phyloP scores from a whole-genome alignment of 1,140 invertebrate species.

The Diorhabda carinulata region DNA sequence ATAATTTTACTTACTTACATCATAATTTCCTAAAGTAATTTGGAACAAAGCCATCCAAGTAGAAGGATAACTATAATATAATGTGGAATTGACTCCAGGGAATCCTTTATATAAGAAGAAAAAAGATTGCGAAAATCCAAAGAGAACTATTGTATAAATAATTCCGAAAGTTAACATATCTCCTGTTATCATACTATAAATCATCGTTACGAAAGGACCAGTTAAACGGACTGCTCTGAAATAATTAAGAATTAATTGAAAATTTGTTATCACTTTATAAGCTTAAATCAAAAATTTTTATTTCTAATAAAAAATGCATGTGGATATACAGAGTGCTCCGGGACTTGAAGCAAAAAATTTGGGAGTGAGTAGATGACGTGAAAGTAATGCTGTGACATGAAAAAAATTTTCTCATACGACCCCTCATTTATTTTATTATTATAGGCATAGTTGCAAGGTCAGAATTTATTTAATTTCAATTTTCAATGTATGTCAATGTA shows the following conservation, averaged over 20 bases:
- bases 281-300: too few species aligned
- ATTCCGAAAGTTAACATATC: slow-evolving; percentile 98
- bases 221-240: slow-evolving; percentile 84
- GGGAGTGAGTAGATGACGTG: too few species aligned
- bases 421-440: too few species aligned
- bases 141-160: slow-evolving; percentile 89
- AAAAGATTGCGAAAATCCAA: slow-evolving; percentile 95
- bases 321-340: too few species aligned
- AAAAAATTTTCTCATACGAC: too few species aligned
- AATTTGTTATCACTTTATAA: background rate
- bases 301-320: too few species aligned
- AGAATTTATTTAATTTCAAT: too few species aligned
- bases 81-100: slow-evolving; percentile 71
- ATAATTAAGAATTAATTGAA: slow-evolving; percentile 3
- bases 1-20: slow-evolving; percentile 61
- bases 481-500: too few species aligned
- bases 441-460: too few species aligned
- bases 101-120: slow-evolving; percentile 94
- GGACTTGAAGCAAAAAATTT: too few species aligned
- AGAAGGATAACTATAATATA: slow-evolving; percentile 78
- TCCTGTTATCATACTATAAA: slow-evolving; percentile 95
- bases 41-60: slow-evolving; percentile 98
- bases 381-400: too few species aligned
- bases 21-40: slow-evolving; percentile 96
- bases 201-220: slow-evolving; percentile 97